Evolutionary conservation across 1,140 invertebrate genomes (phyloP).

Genomic region (Drosophila yakuba): DNA sequence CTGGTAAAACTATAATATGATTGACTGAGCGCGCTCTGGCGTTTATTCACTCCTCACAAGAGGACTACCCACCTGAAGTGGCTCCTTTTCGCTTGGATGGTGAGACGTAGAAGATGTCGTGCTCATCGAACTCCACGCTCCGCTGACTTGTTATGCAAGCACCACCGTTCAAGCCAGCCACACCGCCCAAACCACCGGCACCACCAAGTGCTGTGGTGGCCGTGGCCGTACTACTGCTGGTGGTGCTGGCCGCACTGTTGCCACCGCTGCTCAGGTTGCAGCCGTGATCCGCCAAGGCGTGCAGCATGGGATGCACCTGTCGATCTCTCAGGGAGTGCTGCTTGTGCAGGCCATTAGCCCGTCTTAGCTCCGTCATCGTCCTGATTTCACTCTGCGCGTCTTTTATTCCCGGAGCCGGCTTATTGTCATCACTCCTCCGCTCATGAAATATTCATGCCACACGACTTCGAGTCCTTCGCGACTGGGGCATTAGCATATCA

Average conservation of each 20-base stretch:
- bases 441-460: slow-evolving; percentile 77
- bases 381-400: slow-evolving; percentile 7
- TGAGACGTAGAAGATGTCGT: slow-evolving; percentile 80
- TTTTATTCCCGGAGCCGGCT: slow-evolving; percentile 45
- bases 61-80: slow-evolving; percentile 4
- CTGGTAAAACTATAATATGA: neutral
- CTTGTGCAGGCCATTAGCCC: slow-evolving; percentile 62
- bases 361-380: slow-evolving; percentile 66
- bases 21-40: neutral
- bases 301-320: slow-evolving; percentile 55
- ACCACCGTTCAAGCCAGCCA: neutral
- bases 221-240: slow-evolving; percentile 74
- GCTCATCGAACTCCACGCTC: slow-evolving; percentile 75
- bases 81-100: slow-evolving; percentile 78
- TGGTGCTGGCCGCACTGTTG: slow-evolving; percentile 72
- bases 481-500: slow-evolving; percentile 73
- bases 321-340: slow-evolving; percentile 65
- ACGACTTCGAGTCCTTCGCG: slow-evolving; percentile 3
- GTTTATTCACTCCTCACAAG: neutral
- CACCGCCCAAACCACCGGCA: neutral
- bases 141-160: slow-evolving; percentile 18
- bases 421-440: slow-evolving; percentile 68
- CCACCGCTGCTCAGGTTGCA: slow-evolving; percentile 74
- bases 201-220: slow-evolving; percentile 62
- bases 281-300: slow-evolving; percentile 64